Conservation (phyloP, 2,797 vertebrate genomes). For the Paramormyrops hopkinsi region DNA sequence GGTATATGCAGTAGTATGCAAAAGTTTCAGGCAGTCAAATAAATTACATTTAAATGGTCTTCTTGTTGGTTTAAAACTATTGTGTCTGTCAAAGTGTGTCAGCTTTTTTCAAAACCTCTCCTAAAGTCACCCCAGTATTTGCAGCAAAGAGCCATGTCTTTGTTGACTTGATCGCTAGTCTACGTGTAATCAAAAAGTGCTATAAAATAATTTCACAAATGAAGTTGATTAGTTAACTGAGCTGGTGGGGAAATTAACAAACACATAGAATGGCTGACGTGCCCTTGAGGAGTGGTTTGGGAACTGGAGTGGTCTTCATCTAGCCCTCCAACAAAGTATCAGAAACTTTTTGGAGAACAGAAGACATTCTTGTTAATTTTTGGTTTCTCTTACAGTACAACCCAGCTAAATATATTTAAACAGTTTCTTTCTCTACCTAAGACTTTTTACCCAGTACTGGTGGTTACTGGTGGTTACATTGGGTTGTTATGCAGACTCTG, state of each 20-base stretch:
- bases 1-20: background rate
- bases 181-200: background rate
- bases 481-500: background rate
- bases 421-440: background rate
- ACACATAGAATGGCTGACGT: background rate
- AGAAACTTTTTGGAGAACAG: background rate
- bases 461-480: background rate
- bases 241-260: background rate
- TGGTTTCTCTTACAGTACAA: background rate
- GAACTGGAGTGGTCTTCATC: background rate
- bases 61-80: background rate
- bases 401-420: background rate
- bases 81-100: background rate
- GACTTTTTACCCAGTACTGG: background rate
- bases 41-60: background rate
- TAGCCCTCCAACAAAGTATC: background rate
- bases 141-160: background rate
- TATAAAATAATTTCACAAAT: background rate
- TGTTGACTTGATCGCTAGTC: background rate
- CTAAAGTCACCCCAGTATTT: background rate
- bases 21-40: background rate
- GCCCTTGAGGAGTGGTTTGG: background rate
- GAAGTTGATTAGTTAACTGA: background rate
- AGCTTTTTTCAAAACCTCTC: background rate
- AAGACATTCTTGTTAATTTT: background rate